Percentiles rank a stretch among this genome's conserved stretches.
These are phyloP conservation scores for Tetrao urogallus DNA, from an alignment of 2,113 vertebrate genomes.

Conservation along the genomic window DNA sequence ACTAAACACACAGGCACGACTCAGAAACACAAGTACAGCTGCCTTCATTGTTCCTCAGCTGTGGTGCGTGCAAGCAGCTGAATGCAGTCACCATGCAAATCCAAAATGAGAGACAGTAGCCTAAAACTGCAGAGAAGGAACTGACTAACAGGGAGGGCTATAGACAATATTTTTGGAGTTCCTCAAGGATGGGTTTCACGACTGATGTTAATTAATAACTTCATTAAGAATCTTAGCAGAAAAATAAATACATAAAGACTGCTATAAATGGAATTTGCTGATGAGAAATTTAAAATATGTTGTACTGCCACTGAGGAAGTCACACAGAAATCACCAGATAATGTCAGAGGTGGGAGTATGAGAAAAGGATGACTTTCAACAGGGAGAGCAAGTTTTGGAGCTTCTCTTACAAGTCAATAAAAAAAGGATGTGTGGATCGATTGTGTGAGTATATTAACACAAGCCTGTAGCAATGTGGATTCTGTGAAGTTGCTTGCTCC, in stretches of 20 bases:
- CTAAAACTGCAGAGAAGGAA: not conserved
- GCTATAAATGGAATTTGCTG: not conserved
- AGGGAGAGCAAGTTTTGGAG: not conserved
- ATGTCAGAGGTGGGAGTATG: not conserved
- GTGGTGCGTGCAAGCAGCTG: not conserved
- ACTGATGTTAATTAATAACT: constrained; percentile 25
- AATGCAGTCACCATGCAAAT: not conserved
- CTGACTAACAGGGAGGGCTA: not conserved
- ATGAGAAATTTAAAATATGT: not conserved
- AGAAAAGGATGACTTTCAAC: not conserved
- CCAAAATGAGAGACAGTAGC: not conserved
- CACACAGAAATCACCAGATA: not conserved
- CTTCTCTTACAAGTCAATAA: not conserved
- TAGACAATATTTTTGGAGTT: constrained; percentile 50
- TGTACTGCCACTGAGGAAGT: not conserved
- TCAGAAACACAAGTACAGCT: not conserved
- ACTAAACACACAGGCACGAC: not conserved
- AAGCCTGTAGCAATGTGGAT: not conserved
- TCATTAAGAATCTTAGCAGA: not conserved
- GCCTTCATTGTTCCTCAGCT: not conserved
- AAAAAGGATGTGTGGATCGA: not conserved
- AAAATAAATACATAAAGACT: too few relatives aligned
- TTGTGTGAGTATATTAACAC: not conserved
- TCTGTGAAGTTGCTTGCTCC: not conserved
- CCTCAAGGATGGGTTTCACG: not conserved